phyloP scores from a whole-genome alignment of 2,113 vertebrate genomes.

The Hyperopisus bebe region DNA sequence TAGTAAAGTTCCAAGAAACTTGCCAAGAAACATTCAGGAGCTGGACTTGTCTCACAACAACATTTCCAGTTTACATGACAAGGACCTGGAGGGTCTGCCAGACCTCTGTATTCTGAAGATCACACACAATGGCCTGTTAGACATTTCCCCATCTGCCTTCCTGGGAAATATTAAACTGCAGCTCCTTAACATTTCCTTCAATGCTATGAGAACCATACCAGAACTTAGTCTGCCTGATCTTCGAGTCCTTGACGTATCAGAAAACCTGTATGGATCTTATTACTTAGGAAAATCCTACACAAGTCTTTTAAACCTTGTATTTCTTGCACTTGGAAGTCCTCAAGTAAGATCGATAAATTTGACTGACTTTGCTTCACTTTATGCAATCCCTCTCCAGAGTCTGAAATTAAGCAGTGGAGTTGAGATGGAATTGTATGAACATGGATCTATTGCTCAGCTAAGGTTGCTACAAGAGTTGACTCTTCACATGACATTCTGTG shows the following conservation, averaged over 20 bases:
- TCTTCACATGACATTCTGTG: conserved; percentile 46
- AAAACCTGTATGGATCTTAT: conserved; percentile 45
- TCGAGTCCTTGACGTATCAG: conserved; percentile 43
- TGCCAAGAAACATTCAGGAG: conserved; percentile 3
- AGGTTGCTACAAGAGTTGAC: conserved; percentile 34
- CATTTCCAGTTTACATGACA: not conserved
- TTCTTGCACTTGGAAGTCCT: conserved; percentile 42
- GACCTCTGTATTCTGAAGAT: conserved; percentile 22
- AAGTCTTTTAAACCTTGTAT: conserved; percentile 31
- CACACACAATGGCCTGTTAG: conserved; percentile 12
- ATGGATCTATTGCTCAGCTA: conserved; percentile 43
- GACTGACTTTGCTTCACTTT: conserved; percentile 42
- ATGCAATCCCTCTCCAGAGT: conserved; percentile 31
- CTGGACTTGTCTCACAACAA: conserved; percentile 26
- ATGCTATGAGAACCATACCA: conserved; percentile 39
- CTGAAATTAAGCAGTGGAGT: conserved; percentile 38
- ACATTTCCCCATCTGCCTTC: conserved; percentile 6
- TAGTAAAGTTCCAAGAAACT: conserved; percentile 1
- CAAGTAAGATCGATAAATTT: conserved; percentile 31
- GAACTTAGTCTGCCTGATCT: conserved; percentile 38
- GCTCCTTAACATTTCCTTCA: conserved; percentile 51
- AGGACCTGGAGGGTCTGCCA: conserved; percentile 13
- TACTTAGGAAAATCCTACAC: conserved; percentile 37
- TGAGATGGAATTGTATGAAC: conserved; percentile 43
- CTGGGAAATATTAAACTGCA: conserved; percentile 36